Base-by-base conservation (phyloP, 2,113 vertebrate genomes). In the Bagarius yarrelli region DNA sequence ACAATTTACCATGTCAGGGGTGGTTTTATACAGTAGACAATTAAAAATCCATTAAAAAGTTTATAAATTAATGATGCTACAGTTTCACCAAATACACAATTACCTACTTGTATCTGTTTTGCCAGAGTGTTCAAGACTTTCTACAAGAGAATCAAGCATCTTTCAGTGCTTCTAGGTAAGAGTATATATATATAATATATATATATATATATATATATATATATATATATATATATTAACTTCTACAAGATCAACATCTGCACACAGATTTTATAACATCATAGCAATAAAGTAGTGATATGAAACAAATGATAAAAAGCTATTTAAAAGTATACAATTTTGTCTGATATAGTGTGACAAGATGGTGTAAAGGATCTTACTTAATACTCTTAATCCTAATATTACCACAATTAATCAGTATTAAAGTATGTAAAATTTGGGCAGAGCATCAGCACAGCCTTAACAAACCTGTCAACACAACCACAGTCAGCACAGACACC, bases 121-220 rank as follows among this genome's bases (percentile, higher is more conserved):
- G 76, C 84, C 93, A 98, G 97, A 88, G 92, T 72, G 88, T 96
- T 77, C 93, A 95, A 74, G 95, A 97, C 87, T 85, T 96, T 19
- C 90, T 98, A 60, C 86, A 88, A 21, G 95, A 96, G 70, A 91
- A 88, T 74, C 93, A 93, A 56, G 79, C 89, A 76, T 86, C 93
- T 34, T 86, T 92, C 0, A 89, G 91, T 86, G 91, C 90, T 89
- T 88, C 89, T 87, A 95, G 96, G 96, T 98, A 93, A 91, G 90
- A 85, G 76, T n/a, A n/a, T n/a, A n/a, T n/a, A n/a, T n/a, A n/a
- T n/a, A n/a, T n/a, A n/a, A n/a, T n/a, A n/a, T n/a, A n/a, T n/a
- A n/a, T n/a, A n/a, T n/a, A n/a, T n/a, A n/a, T n/a, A n/a, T n/a
- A n/a, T n/a, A n/a, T n/a, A n/a, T n/a, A n/a, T n/a, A n/a, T n/a